phyloP scores from a whole-genome alignment of 1,140 invertebrate species.

The Drosophila sproati region DNA sequence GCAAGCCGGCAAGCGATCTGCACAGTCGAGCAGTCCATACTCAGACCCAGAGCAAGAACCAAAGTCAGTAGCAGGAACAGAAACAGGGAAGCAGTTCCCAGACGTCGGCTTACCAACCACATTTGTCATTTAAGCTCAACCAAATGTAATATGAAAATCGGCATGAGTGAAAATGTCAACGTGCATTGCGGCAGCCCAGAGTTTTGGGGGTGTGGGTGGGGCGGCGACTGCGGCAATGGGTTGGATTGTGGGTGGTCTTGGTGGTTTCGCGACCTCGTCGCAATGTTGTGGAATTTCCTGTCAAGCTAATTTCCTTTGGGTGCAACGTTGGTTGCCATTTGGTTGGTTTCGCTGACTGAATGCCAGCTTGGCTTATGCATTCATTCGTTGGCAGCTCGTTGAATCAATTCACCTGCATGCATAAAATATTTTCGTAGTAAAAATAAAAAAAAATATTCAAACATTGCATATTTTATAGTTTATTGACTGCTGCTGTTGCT shows the following conservation, averaged over 20 bases:
- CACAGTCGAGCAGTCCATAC: slow-evolving; percentile 20
- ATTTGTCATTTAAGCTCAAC: slow-evolving; percentile 80
- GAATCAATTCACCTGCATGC: slow-evolving; percentile 82
- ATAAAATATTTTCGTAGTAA: slow-evolving; percentile 73
- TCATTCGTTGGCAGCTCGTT: slow-evolving; percentile 65
- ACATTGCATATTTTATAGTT: slow-evolving; percentile 82
- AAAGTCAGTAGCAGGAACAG: not conserved
- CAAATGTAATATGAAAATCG: slow-evolving; percentile 81
- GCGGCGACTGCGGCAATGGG: not conserved
- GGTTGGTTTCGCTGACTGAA: slow-evolving; percentile 44
- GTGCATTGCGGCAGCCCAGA: slow-evolving; percentile 55
- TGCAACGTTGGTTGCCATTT: slow-evolving; percentile 57
- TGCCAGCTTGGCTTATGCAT: slow-evolving; percentile 9
- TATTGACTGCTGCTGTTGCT: slow-evolving; percentile 64
- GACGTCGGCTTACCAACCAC: slow-evolving; percentile 76
- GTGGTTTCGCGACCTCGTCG: slow-evolving; percentile 47
- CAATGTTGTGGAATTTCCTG: slow-evolving; percentile 78
- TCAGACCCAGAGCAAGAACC: slow-evolving; percentile 3
- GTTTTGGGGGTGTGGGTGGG: not conserved
- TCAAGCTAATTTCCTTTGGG: slow-evolving; percentile 82
- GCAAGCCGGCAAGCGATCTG: slow-evolving; percentile 21
- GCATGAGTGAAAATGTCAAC: slow-evolving; percentile 75
- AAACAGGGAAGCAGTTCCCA: slow-evolving; percentile 26
- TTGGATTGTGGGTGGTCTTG: slow-evolving; percentile 20
- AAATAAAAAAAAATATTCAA: slow-evolving; percentile 70